These are phyloP conservation scores for Rhabdornis inornatus DNA, from an alignment of 2,113 vertebrate species.

Conservation along the genomic window DNA sequence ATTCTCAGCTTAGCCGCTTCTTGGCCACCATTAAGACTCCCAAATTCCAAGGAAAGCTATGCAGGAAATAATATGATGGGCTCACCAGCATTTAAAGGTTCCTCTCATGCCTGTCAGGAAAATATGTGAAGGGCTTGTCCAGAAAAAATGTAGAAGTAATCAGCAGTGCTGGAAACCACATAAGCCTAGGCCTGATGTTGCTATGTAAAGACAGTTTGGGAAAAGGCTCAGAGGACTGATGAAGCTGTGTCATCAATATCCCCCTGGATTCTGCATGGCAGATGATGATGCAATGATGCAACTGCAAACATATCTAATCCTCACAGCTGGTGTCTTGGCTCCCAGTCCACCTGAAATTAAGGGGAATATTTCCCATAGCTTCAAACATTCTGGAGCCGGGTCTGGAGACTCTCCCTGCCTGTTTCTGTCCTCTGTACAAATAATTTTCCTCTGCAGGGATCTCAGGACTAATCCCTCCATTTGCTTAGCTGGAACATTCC, in stretches of 20 bases:
- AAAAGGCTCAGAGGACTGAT: not conserved
- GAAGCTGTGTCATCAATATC: not conserved
- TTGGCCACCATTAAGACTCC: not conserved
- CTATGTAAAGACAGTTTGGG: not conserved
- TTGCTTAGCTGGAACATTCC: not conserved
- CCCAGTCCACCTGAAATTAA: not conserved
- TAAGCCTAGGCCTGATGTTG: not conserved
- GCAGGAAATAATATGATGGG: not conserved
- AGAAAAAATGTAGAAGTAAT: not conserved
- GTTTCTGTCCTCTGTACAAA: not conserved
- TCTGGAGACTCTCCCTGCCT: not conserved
- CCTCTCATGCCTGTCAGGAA: not conserved
- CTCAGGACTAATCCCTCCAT: not conserved
- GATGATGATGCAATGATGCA: not conserved
- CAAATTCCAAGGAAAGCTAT: not conserved
- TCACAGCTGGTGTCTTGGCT: constrained; percentile 26
- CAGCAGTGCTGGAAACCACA: not conserved
- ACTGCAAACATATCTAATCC: constrained; percentile 15
- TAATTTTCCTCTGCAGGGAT: not conserved
- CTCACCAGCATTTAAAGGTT: not conserved
- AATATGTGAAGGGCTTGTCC: not conserved
- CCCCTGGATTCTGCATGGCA: not conserved
- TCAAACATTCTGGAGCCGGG: not conserved
- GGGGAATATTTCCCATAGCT: not conserved
- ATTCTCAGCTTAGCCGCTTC: not conserved